Conservation (phyloP, 1,140 invertebrate species). For the Diabrotica undecimpunctata region DNA sequence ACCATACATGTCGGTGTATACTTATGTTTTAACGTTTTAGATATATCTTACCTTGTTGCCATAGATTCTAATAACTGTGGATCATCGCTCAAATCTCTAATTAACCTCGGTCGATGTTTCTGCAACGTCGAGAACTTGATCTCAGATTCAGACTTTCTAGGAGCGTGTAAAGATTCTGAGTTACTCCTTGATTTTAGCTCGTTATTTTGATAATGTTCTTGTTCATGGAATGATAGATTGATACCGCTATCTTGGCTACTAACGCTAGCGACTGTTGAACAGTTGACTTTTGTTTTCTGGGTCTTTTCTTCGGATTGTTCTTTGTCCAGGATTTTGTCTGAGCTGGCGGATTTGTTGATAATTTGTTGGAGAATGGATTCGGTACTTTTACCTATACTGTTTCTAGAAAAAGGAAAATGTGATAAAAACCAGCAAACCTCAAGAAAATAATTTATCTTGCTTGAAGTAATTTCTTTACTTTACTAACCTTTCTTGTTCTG, state of each 20-base stretch:
- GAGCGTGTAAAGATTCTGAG: conserved; percentile 33
- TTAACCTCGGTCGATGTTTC: conserved; percentile 31
- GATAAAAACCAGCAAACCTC: not conserved
- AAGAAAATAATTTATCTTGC: not conserved
- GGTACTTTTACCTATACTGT: conserved; percentile 38
- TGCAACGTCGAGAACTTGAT: conserved; percentile 37
- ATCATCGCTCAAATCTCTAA: conserved; percentile 31
- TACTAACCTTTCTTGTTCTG: not conserved
- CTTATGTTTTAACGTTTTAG: too few relatives aligned
- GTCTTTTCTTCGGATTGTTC: conserved; percentile 29
- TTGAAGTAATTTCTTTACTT: too few relatives aligned
- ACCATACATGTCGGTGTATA: too few relatives aligned
- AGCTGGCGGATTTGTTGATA: conserved; percentile 35
- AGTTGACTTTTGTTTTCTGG: conserved; percentile 32
- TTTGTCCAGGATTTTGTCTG: conserved; percentile 31
- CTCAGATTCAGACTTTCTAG: conserved; percentile 33
- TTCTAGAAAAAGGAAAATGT: conserved; percentile 9
- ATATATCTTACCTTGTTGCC: conserved; percentile 59
- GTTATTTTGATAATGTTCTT: conserved; percentile 49
- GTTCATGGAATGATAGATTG: conserved; percentile 68
- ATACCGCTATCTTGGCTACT: conserved; percentile 76
- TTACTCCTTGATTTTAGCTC: conserved; percentile 37
- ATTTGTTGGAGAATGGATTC: conserved; percentile 40
- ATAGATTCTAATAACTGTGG: conserved; percentile 23
- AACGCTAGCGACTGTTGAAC: conserved; percentile 47